These are phyloP conservation scores for Hydraecia micacea DNA, from an alignment of 2,888 invertebrate genomes.

Conservation along the genomic window DNA sequence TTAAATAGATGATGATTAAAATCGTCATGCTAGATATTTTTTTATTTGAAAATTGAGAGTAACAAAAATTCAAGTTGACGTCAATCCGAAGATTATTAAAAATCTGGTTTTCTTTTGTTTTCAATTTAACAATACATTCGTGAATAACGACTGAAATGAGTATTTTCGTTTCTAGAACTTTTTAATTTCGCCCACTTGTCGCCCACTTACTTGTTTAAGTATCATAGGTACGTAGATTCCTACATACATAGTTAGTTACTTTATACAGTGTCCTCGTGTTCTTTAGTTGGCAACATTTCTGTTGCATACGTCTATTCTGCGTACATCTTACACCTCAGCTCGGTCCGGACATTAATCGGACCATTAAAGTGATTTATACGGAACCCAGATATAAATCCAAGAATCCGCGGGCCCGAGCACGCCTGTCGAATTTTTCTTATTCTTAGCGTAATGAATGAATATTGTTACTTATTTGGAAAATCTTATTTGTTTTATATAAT, in stretches of 20 bases:
- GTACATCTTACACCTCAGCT: slow-evolving; percentile 78
- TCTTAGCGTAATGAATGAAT: slow-evolving; percentile 70
- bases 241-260: slow-evolving; percentile 11
- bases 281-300: slow-evolving; percentile 66
- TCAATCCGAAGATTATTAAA: background rate
- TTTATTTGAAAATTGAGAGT: background rate
- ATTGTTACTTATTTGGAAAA: slow-evolving; percentile 50
- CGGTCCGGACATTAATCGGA: slow-evolving; percentile 78
- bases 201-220: background rate
- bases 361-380: slow-evolving; percentile 86
- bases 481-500: slow-evolving; percentile 17
- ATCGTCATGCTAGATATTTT: background rate
- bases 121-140: background rate
- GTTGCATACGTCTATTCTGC: slow-evolving; percentile 69
- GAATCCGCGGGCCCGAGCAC: slow-evolving; percentile 75
- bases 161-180: background rate
- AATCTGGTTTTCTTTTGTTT: background rate
- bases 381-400: slow-evolving; percentile 81
- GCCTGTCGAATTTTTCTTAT: slow-evolving; percentile 78
- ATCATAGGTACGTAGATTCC: background rate
- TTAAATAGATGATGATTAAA: background rate
- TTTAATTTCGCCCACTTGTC: background rate
- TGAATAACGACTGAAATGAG: background rate
- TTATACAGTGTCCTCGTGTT: slow-evolving; percentile 35
- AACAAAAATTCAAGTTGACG: background rate